Conservation (phyloP, 2,797 vertebrate species). For the Picus viridis region DNA sequence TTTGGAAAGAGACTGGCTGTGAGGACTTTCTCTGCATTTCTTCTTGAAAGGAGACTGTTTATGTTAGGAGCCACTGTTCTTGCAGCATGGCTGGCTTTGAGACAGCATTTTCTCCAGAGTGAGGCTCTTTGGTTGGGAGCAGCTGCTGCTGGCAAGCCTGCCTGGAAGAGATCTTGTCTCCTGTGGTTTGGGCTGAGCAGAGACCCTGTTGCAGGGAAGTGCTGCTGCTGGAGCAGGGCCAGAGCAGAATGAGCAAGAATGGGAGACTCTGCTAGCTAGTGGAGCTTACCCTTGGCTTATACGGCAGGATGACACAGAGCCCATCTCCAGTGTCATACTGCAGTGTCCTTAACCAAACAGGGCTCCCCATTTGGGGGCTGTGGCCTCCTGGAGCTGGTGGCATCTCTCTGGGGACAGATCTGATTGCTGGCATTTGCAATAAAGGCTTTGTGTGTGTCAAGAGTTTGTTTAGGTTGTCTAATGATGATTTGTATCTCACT, state of each 20-base stretch:
- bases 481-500: neutral
- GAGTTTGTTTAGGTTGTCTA: neutral
- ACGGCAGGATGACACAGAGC: neutral
- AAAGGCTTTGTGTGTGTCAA: neutral
- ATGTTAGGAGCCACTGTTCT: neutral
- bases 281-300: neutral
- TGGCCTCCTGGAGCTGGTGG: slow-evolving; percentile 32
- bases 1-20: slow-evolving; percentile 52
- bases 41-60: slow-evolving; percentile 12
- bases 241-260: neutral
- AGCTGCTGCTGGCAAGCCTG: slow-evolving; percentile 49
- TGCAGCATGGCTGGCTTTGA: slow-evolving; percentile 21
- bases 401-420: slow-evolving; percentile 56
- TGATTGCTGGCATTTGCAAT: slow-evolving; percentile 37
- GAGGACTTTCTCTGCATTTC: slow-evolving; percentile 28
- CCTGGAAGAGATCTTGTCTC: slow-evolving; percentile 47
- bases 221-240: slow-evolving; percentile 67
- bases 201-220: slow-evolving; percentile 61
- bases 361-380: neutral
- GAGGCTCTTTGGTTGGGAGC: slow-evolving; percentile 41
- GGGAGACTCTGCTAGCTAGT: neutral
- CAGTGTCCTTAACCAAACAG: slow-evolving; percentile 10
- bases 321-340: neutral
- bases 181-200: slow-evolving; percentile 38
- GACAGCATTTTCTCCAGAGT: slow-evolving; percentile 4